phyloP scores from a whole-genome alignment of 2,797 vertebrate genomes.

The Acomys russatus region DNA sequence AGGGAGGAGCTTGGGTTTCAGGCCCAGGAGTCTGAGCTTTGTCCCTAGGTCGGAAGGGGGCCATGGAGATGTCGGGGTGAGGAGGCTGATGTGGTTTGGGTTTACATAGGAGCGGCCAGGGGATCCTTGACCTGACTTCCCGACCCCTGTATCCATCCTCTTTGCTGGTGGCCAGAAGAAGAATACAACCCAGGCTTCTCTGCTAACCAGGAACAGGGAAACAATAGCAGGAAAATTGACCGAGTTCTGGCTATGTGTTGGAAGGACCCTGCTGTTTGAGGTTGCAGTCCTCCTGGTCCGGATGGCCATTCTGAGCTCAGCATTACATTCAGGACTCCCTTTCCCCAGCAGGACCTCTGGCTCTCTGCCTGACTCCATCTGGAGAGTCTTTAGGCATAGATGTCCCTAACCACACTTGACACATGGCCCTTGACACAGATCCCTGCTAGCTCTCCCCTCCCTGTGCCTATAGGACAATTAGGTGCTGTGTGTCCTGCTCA shows the following conservation, averaged over 20 bases:
- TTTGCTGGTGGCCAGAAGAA: background rate
- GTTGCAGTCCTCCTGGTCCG: no score
- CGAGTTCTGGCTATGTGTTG: background rate
- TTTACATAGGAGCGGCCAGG: background rate
- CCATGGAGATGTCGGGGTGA: background rate
- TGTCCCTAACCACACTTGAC: no score
- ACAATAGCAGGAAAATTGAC: background rate
- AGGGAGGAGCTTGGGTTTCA: constrained; percentile 11
- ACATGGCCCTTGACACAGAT: no score
- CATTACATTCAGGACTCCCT: no score
- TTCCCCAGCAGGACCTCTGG: no score
- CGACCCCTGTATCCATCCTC: background rate
- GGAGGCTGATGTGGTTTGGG: background rate
- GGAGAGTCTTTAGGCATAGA: no score
- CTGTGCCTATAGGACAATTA: no score
- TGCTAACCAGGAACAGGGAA: background rate
- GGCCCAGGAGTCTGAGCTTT: background rate
- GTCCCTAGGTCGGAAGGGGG: background rate
- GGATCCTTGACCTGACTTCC: background rate
- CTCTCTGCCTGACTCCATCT: no score
- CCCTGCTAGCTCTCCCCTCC: no score
- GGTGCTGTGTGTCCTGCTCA: no score
- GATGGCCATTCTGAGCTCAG: no score
- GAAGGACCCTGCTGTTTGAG: no score
- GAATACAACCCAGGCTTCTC: background rate